Base-by-base conservation (phyloP, 2,888 invertebrate genomes). In the Troides aeacus region DNA sequence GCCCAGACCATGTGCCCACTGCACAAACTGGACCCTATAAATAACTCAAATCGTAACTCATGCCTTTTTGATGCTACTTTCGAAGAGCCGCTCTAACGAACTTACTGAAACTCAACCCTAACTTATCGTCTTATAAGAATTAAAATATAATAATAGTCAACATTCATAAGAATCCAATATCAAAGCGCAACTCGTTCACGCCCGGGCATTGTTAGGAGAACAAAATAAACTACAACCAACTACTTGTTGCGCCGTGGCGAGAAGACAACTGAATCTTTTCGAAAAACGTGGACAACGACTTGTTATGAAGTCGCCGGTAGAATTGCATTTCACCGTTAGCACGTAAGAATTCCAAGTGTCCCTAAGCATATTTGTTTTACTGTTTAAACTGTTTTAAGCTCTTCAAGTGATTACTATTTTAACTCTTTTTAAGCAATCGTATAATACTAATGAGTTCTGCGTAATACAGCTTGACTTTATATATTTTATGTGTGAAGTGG, bases 11-110 rank as follows among this genome's bases (percentile, higher is more conserved):
- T 86, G 83, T 84, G 81, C 85, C 82, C 82, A 80, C 82, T 85
- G 84, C 83, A 86, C 84, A 86, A 88, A 88, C 90, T 87, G 87
- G 89, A 83, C 81, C 84, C 85, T 85, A 90, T 91, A 90, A 91
- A 91, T 90, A 90, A 90, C 89, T 87, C 84, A 84, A 86, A 86
- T 80, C 86, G 84, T 89, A 88, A 88, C 85, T 88, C 87, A 86
- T 83, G 80, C 84, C 82, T 85, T 88, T 87, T 85, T 84, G 80
- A 74, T 81, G 80, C 78, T 78, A 77, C 77, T 79, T 79, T 74
- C 80, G 82, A 81, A 79, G 82, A 81, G 80, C 80, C 81, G 75
- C 68, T 75, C 74, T 72, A 57, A 56, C 61, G n/a, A 42, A 61
- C 70, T 59, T 53, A 71, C 69, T 67, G 69, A 84, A 72, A 81